These are phyloP conservation scores for Hofmannophila pseudospretella DNA, from an alignment of 2,888 invertebrate species.

Conservation along the genomic window DNA sequence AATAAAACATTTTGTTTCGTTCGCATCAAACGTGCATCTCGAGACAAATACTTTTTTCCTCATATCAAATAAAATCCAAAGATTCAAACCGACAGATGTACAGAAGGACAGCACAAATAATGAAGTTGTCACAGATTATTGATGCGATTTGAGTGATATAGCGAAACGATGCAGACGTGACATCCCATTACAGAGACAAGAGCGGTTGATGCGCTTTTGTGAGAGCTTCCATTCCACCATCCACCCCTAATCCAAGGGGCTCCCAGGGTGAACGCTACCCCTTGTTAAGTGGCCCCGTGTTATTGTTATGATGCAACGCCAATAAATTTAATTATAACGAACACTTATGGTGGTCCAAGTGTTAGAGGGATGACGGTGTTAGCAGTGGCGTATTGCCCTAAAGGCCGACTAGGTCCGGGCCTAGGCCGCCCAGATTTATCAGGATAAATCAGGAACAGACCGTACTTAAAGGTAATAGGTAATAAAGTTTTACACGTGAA, in stretches of 20 bases:
- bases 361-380: background rate
- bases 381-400: too few species aligned
- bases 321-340: background rate
- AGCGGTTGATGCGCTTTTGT: background rate
- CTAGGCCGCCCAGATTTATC: too few species aligned
- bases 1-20: too few species aligned
- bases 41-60: too few species aligned
- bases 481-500: too few species aligned
- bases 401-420: too few species aligned
- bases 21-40: too few species aligned
- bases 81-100: background rate
- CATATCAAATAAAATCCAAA: too few species aligned
- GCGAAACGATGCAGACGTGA: conserved; percentile 7
- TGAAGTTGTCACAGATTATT: conserved; percentile 10
- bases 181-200: background rate
- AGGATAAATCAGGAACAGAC: too few species aligned
- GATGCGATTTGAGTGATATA: conserved; percentile 14
- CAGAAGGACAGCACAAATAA: background rate
- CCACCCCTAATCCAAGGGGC: background rate
- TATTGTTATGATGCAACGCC: background rate
- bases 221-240: too few species aligned
- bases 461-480: too few species aligned
- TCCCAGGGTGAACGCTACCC: background rate
- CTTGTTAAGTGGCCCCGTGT: background rate
- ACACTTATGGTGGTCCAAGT: background rate